Conservation (phyloP, 2,888 invertebrate species). For the Nymphalis c-album region DNA sequence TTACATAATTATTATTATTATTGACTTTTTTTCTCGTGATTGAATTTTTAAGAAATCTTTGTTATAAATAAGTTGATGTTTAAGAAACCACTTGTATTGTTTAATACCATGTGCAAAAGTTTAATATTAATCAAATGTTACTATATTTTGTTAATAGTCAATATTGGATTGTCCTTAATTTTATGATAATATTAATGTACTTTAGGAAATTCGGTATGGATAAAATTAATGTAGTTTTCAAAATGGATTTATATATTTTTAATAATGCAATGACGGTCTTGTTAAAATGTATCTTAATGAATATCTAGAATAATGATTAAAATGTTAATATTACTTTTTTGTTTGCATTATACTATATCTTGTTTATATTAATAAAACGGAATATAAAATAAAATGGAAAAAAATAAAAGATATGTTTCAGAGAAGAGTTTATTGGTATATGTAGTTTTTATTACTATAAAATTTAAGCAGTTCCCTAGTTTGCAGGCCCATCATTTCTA, state of each 20-base stretch:
- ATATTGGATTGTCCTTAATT: not conserved
- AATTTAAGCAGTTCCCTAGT: conserved; percentile 1
- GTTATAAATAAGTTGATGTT: too few relatives aligned
- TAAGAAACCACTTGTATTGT: too few relatives aligned
- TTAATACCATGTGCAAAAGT: too few relatives aligned
- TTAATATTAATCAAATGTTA: not conserved
- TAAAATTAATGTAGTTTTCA: not conserved
- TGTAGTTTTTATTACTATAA: not conserved
- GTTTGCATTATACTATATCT: too few relatives aligned
- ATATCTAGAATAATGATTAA: too few relatives aligned
- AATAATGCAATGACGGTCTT: not conserved
- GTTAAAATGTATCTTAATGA: too few relatives aligned
- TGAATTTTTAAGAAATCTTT: too few relatives aligned
- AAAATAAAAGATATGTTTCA: not conserved
- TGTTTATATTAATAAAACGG: too few relatives aligned
- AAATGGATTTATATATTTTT: conserved; percentile 1
- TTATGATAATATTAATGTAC: not conserved
- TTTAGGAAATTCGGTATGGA: not conserved
- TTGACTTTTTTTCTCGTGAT: too few relatives aligned
- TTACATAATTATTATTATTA: too few relatives aligned
- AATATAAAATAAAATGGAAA: not conserved
- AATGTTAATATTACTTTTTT: too few relatives aligned
- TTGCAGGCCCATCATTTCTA: not conserved
- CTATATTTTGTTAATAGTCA: not conserved
- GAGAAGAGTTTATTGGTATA: conserved; percentile 3